Conservation (phyloP, 2,797 vertebrate species). For the Sebastes wilsoni region DNA sequence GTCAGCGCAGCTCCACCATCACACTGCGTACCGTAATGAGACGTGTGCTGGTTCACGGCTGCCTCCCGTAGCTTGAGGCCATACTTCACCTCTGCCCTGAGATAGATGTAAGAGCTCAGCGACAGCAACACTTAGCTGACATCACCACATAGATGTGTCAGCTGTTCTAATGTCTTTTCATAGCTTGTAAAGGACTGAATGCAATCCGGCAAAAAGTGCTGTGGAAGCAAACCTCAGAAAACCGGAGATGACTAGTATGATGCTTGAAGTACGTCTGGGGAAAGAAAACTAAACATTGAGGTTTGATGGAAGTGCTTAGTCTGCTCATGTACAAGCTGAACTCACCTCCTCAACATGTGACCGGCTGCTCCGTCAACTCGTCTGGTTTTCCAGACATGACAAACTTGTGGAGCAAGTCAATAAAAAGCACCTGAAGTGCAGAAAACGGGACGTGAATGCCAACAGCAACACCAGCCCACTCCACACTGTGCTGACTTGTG, state of each 20-base stretch:
- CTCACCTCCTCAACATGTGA: slow-evolving; percentile 59
- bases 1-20: background rate
- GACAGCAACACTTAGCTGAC: slow-evolving; percentile 67
- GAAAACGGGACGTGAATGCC: slow-evolving; percentile 38
- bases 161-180: slow-evolving; percentile 64
- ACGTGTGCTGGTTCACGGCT: slow-evolving; percentile 14
- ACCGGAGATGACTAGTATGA: slow-evolving; percentile 16
- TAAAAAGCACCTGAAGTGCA: slow-evolving; percentile 55
- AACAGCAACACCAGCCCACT: slow-evolving; percentile 43
- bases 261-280: slow-evolving; percentile 30
- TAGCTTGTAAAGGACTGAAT: slow-evolving; percentile 57
- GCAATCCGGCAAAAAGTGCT: slow-evolving; percentile 45
- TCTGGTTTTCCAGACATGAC: slow-evolving; percentile 64
- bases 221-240: slow-evolving; percentile 41
- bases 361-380: slow-evolving; percentile 52
- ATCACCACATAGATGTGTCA: slow-evolving; percentile 57
- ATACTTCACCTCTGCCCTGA: slow-evolving; percentile 61
- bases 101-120: slow-evolving; percentile 58
- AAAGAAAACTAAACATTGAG: slow-evolving; percentile 5
- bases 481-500: slow-evolving; percentile 40
- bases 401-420: slow-evolving; percentile 48
- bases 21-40: slow-evolving; percentile 1
- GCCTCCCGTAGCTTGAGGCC: slow-evolving; percentile 33
- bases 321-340: slow-evolving; percentile 35
- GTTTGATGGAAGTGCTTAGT: slow-evolving; percentile 53